Evolutionary conservation across 2,888 invertebrate genomes (phyloP), one percentile per base, ranked within the genome.

Genomic region (Helleia helle): DNA sequence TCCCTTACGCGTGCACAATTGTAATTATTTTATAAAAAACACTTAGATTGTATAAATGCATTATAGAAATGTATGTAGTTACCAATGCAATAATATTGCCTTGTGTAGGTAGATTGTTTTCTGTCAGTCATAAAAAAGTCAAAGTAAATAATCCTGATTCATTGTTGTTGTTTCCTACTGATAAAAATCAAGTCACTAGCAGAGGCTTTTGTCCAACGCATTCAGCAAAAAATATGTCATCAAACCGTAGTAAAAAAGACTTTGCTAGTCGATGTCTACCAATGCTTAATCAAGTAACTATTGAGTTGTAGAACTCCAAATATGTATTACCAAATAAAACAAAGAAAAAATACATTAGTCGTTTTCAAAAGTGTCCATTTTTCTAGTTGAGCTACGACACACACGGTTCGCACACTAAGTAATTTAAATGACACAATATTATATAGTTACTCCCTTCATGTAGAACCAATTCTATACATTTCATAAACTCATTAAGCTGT

Each of bases 161-260:
- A n/a, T n/a, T n/a, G n/a, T n/a, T n/a, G n/a, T n/a, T n/a, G n/a
- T n/a, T n/a, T n/a, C n/a, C n/a, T n/a, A n/a, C n/a, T n/a, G n/a
- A n/a, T n/a, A n/a, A n/a, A n/a, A 14, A 15, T 15, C 9, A 15
- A 5, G 8, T 24, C n/a, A 5, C 24, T n/a, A 7, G 2, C 31
- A 18, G 3, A 31, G 3, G 15, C 48, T 57, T 54, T 9, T 24
- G 18, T 34, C n/a, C 13, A 14, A 65, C 67, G 62, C 61, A 65
- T 62, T 51, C 76, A 77, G 77, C 77, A 77, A 80, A 80, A 79
- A 77, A 68, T 62, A 69, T 75, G 76, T 79, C 72, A 76, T 76
- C 71, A 49, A 73, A 75, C 73, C 74, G 70, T 73, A 67, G 61
- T 70, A 79, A 79, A 79, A 80, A 79, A 80, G 79, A 80, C 18